These are phyloP conservation scores for Pomatostomus ruficeps DNA, from an alignment of 2,113 vertebrate species.

Conservation along the genomic window DNA sequence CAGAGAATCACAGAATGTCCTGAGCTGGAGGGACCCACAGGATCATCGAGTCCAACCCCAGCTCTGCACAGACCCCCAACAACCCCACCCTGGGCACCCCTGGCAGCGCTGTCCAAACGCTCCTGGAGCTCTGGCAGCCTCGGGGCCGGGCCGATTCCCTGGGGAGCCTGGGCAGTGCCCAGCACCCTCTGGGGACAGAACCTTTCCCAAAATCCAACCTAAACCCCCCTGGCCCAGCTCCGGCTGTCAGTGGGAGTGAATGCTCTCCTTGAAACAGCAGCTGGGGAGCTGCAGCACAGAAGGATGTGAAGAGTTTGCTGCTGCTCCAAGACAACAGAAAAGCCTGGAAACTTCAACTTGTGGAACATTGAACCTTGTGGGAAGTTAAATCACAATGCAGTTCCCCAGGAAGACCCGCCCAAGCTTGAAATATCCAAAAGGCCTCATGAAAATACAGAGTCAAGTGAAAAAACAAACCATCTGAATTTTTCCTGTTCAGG, in stretches of 20 bases:
- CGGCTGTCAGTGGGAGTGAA: not conserved
- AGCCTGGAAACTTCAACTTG: not conserved
- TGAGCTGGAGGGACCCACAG: not conserved
- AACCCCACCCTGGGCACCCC: not conserved
- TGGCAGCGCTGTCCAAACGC: accelerated
- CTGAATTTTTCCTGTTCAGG: not conserved
- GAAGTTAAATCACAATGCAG: not conserved
- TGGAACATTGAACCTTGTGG: not conserved
- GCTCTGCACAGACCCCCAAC: not conserved
- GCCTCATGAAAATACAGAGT: not conserved
- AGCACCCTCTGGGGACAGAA: not conserved
- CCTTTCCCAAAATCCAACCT: accelerated
- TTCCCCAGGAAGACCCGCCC: not conserved
- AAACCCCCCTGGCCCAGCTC: not conserved
- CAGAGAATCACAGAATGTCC: not conserved
- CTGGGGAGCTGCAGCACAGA: not conserved
- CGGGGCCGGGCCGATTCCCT: not conserved
- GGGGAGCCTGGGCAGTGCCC: not conserved
- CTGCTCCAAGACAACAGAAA: not conserved
- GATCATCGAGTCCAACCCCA: accelerated
- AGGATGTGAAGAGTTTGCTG: not conserved
- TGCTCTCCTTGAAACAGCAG: not conserved
- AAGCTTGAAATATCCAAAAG: not conserved
- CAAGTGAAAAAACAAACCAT: not conserved
- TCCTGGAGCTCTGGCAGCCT: not conserved